Evolutionary conservation across 2,888 invertebrate species (phyloP).

Genomic region (Pterostichus madidus): DNA sequence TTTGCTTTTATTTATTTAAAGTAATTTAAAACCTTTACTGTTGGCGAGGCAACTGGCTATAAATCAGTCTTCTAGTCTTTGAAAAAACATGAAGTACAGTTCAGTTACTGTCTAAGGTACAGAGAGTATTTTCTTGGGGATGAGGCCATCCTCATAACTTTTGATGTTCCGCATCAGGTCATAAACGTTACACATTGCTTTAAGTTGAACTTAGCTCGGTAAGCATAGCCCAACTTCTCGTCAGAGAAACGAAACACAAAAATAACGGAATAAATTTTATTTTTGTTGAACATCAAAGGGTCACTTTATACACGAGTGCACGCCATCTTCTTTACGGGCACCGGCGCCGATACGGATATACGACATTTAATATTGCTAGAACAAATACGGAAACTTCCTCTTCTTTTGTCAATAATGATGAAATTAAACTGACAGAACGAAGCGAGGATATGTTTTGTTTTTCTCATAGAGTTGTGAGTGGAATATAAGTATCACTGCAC

Average conservation of each 20-base stretch:
- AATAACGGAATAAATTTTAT: constrained; percentile 66
- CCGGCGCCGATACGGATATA: constrained; percentile 43
- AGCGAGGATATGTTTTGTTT: constrained; percentile 3
- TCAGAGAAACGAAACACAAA: constrained; percentile 53
- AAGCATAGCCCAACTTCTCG: constrained; percentile 48
- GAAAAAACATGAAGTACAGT: too few species aligned
- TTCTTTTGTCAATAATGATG: constrained; percentile 49
- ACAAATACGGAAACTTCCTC: constrained; percentile 46
- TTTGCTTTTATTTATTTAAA: too few species aligned
- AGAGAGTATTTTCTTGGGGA: too few species aligned
- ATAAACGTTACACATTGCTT: constrained; percentile 61
- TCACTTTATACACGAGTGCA: constrained; percentile 55
- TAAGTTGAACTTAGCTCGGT: constrained; percentile 35
- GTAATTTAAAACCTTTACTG: too few species aligned
- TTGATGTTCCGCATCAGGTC: constrained; percentile 62
- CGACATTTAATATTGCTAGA: constrained; percentile 62
- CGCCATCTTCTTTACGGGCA: background rate
- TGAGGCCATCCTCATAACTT: background rate
- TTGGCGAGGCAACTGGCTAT: too few species aligned
- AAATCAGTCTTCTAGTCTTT: too few species aligned
- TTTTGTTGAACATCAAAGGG: constrained; percentile 61
- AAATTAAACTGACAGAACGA: constrained; percentile 35
- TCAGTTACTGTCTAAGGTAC: too few species aligned
- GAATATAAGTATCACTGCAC: background rate
- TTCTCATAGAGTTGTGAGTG: background rate